phyloP scores from a whole-genome alignment of 2,797 vertebrate genomes.

The Pogonophryne albipinna region DNA sequence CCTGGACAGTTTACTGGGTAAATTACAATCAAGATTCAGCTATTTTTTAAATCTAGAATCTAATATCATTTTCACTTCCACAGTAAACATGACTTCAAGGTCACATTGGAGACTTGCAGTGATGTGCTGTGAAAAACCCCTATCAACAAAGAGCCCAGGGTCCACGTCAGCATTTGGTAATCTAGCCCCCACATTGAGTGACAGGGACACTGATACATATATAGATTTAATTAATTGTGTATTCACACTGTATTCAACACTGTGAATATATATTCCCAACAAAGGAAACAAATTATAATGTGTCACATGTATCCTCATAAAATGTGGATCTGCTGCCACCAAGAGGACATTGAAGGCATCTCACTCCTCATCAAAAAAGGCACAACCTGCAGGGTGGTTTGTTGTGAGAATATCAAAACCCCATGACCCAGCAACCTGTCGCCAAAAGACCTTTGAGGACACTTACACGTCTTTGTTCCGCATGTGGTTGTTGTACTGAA shows the following conservation, averaged over 20 bases:
- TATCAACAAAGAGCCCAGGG: conserved; percentile 55
- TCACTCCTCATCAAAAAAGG: conserved; percentile 17
- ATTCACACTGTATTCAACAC: conserved; percentile 18
- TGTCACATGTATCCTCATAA: background rate
- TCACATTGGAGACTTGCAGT: conserved; percentile 49
- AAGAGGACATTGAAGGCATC: conserved; percentile 58
- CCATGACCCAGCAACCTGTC: conserved; percentile 4
- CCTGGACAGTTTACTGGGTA: background rate
- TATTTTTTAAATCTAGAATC: background rate
- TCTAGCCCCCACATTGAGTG: background rate
- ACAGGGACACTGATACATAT: background rate
- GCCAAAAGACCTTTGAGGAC: background rate
- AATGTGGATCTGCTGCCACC: conserved; percentile 73
- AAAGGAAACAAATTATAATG: conserved; percentile 37
- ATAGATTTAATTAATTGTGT: background rate
- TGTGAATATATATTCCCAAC: conserved; percentile 28
- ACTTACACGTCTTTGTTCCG: conserved; percentile 79
- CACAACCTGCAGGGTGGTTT: background rate
- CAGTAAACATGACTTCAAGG: conserved; percentile 55
- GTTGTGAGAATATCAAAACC: background rate
- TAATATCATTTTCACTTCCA: conserved; percentile 31
- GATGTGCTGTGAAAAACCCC: conserved; percentile 26
- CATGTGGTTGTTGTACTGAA: conserved; percentile 85
- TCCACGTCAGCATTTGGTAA: no score
- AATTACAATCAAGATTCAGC: background rate